Evolutionary conservation across 2,113 vertebrate genomes (phyloP), one percentile per base, ranked within the genome.

Genomic region (Oryzias curvinotus): DNA sequence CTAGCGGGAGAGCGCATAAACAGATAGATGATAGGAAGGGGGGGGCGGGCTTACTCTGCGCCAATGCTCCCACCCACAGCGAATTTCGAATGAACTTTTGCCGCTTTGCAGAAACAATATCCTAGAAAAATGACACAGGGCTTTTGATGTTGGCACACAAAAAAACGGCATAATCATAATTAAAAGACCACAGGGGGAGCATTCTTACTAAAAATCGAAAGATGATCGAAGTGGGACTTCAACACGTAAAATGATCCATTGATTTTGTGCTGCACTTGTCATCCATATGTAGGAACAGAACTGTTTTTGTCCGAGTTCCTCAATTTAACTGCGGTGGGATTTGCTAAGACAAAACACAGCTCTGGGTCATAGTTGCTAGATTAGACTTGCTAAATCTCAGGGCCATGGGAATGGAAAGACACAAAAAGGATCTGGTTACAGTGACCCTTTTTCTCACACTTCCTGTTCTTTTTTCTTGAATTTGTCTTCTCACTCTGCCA

Each of bases 371-470:
- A 62, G 76, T 72, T 42, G 21, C 64, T 73, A 65, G 77, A 83
- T 84, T 82, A 73, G 73, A 85, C 80, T 81, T 83, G 84, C 83
- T 88, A 84, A 85, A 84, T 83, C 70, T 81, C 73, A 80, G 85
- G 87, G 78, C 83, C 83, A 84, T 91, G 90, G 79, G 85, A 89
- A 89, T 78, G 66, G 88, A 89, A 86, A 87, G 77, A 90, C 87
- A 88, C 83, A 77, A 65, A 67, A 52, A 46, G 57, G 77, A 70
- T 83, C 77, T 75, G 77, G 80, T 87, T 88, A 60, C 77, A 73
- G 52, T 71, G 52, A 54, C 58, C 16, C 2, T 69, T 19, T 79
- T 82, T 67, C 57, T 82, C 69, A 44, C 73, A 26, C 62, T 30
- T 52, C 26, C 28, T 15, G 6, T 16, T 42, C 28, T n/a, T n/a